These are phyloP conservation scores for Xanthostigma xanthostigma DNA, from an alignment of 2,888 invertebrate genomes.

Conservation along the genomic window DNA sequence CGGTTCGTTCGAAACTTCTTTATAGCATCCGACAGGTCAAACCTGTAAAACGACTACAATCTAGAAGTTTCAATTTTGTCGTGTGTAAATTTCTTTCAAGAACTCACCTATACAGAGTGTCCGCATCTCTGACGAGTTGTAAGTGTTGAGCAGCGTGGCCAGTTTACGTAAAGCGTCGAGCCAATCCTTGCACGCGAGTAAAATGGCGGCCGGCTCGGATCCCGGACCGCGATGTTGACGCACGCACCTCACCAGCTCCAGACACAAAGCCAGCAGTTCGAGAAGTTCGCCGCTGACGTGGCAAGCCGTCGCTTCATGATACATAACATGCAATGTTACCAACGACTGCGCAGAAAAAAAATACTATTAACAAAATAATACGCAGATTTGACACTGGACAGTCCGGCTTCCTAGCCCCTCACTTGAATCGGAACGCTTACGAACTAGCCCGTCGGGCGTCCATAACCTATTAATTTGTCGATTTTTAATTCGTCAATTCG, in stretches of 20 bases:
- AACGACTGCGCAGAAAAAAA: conserved; percentile 44
- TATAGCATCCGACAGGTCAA: conserved; percentile 8
- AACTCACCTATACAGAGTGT: conserved; percentile 57
- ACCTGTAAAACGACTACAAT: conserved; percentile 1
- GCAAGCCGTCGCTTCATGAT: conserved; percentile 84
- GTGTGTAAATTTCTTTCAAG: conserved; percentile 21
- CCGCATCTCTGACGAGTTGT: conserved; percentile 73
- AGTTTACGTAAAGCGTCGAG: conserved; percentile 75
- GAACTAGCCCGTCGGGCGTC: no score
- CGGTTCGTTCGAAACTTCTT: no score
- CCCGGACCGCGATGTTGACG: conserved; percentile 54
- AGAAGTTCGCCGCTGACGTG: conserved; percentile 72
- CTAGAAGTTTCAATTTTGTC: conserved; percentile 19
- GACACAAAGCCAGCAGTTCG: conserved; percentile 65
- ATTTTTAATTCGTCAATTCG: no score
- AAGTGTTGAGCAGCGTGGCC: conserved; percentile 76
- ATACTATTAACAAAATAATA: not conserved
- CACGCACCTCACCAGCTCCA: conserved; percentile 55
- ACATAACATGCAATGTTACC: conserved; percentile 82
- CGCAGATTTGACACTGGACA: no score
- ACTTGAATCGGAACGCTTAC: no score
- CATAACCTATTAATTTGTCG: no score
- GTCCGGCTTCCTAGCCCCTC: no score
- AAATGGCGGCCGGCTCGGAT: conserved; percentile 31
- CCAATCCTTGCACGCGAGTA: conserved; percentile 70